A percentile compares a stretch with the other conserved stretches of the same genome.
phyloP scores from a whole-genome alignment of 1,140 invertebrate species.

The Sarcophaga bullata region DNA sequence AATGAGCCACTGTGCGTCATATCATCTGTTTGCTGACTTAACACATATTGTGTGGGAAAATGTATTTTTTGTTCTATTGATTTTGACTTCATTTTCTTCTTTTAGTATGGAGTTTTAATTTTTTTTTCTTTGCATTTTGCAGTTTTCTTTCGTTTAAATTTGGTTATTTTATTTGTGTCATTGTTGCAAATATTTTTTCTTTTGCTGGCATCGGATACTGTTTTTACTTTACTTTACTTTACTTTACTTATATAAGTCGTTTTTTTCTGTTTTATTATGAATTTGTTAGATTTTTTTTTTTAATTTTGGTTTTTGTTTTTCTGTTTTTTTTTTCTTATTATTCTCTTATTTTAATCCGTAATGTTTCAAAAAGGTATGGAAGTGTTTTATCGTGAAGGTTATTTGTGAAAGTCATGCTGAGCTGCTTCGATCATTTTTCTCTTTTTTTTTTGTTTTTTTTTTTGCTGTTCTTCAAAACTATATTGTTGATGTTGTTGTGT shows the following conservation, averaged over 20 bases:
- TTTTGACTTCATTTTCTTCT: not conserved
- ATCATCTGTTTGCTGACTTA: too few relatives aligned
- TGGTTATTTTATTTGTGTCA: not conserved
- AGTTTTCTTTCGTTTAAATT: slow-evolving; percentile 17
- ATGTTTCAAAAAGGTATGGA: slow-evolving; percentile 29
- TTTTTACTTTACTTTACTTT: slow-evolving; percentile 17
- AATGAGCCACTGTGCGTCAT: too few relatives aligned
- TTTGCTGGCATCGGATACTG: slow-evolving; percentile 20
- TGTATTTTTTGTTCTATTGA: slow-evolving; percentile 19
- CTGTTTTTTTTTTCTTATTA: not conserved
- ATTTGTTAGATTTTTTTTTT: slow-evolving; percentile 4
- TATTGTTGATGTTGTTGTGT: not conserved
- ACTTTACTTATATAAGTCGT: not conserved
- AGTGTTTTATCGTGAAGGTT: slow-evolving; percentile 35
- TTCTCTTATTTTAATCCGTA: slow-evolving; percentile 32
- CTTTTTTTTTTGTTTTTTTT: not conserved
- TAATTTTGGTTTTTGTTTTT: not conserved
- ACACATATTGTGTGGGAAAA: slow-evolving; percentile 21
- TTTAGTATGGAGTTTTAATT: slow-evolving; percentile 1
- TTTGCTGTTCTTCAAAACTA: not conserved
- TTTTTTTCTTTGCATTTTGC: not conserved
- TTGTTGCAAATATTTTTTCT: not conserved
- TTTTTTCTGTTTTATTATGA: not conserved
- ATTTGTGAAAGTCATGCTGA: slow-evolving; percentile 41
- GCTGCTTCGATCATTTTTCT: not conserved